Evolutionary conservation across 2,113 vertebrate genomes (phyloP), one percentile per base, ranked within the genome.

Genomic region (Xyliphius kryptos): DNA sequence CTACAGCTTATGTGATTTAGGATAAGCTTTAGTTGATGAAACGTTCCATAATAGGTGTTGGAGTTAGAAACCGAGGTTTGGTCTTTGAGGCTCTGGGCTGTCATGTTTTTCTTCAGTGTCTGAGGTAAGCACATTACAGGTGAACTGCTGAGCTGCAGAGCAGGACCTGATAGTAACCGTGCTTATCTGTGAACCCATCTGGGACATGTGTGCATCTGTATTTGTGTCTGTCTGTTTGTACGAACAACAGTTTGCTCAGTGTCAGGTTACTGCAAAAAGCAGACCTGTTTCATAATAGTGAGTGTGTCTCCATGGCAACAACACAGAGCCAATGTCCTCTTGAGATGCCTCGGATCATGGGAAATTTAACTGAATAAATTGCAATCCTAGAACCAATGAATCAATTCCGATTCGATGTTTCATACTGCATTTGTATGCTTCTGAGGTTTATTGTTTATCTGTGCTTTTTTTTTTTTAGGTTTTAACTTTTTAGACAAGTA

Each of bases 261-360:
- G 15, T 60, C 40, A 12, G 21, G 73, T 79, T 79, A 64, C 55
- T 62, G 66, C 71, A 48, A 61, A 43, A 69, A 66, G 64, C 46
- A 6, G 66, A 64, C 66, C 52, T 56, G 66, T 77, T 75, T 56
- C 38, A 54, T 79, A 79, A 74, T 59, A 63, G 63, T 63, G 66
- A 59, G 37, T 40, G 19, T 37, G 51, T 75, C 56, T 32, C 75
- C 57, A 75, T 75, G 68, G 66, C 51, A 76, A 76, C 77, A 64
- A 43, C 63, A 47, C 21, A 57, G 51, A 46, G 26, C 52, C 16
- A 56, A 71, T 66, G 67, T 51, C 36, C 15, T 41, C 60, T 14
- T 56, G 20, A 46, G 21, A 38, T 55, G 8, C 52, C 37, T 13
- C 21, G 15, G 21, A 38, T 50, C 21, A 15, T 16, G 17, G 50